These are phyloP conservation scores for Hipposideros larvatus DNA, from an alignment of 2,797 vertebrate species.

Conservation along the genomic window DNA sequence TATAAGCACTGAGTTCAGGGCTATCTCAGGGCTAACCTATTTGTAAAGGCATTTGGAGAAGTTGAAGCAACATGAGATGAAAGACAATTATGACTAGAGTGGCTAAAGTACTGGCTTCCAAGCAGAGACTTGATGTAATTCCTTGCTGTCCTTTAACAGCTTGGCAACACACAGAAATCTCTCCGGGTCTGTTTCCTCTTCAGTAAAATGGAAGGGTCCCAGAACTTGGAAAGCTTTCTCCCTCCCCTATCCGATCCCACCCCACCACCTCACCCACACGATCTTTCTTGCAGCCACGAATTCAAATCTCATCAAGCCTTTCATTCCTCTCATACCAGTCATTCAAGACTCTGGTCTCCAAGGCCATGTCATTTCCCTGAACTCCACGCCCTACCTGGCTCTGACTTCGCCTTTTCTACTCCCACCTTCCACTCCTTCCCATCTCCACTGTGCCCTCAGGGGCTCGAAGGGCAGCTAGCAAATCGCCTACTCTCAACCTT, in stretches of 20 bases:
- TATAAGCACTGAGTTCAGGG: not conserved
- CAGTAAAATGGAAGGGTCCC: not conserved
- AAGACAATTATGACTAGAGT: not conserved
- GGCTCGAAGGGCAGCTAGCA: not conserved
- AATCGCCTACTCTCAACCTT: not conserved
- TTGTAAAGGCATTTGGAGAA: not conserved
- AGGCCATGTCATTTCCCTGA: not conserved
- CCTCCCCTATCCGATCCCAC: not conserved
- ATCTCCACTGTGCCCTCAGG: not conserved
- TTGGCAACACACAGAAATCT: not conserved
- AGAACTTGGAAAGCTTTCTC: not conserved
- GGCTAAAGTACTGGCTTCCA: not conserved
- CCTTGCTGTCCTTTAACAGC: not conserved
- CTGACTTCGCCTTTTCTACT: not conserved
- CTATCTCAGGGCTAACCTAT: not conserved
- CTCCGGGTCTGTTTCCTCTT: not conserved
- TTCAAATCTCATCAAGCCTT: not conserved
- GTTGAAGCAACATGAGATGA: not conserved
- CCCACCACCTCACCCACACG: not conserved
- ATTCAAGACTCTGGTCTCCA: not conserved
- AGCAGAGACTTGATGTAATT: constrained; percentile 26
- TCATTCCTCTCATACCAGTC: not conserved
- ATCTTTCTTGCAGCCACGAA: not conserved
- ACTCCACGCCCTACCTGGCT: not conserved
- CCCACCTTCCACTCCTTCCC: no score